Evolutionary conservation across 2,797 vertebrate genomes (phyloP).

Genomic region (Arvicola amphibius): DNA sequence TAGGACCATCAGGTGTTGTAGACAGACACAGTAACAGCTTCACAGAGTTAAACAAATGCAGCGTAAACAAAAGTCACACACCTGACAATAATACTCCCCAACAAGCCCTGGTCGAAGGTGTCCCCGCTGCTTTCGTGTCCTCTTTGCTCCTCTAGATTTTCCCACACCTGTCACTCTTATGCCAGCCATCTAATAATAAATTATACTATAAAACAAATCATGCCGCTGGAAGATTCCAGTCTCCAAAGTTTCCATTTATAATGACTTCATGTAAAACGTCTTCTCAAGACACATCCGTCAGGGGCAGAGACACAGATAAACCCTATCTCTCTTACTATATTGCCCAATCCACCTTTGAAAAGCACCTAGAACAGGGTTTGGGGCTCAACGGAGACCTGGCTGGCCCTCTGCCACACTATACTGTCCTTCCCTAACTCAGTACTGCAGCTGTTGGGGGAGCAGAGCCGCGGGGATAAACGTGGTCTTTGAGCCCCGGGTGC

Average conservation of each 20-base stretch:
- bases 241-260: conserved; percentile 6
- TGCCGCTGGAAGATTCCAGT: neutral
- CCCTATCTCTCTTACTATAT: neutral
- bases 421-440: neutral
- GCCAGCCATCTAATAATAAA: neutral
- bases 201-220: neutral
- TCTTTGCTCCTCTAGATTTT: neutral
- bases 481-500: neutral
- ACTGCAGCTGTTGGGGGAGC: neutral
- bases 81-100: too few relatives aligned
- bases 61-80: too few relatives aligned
- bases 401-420: neutral
- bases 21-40: too few relatives aligned
- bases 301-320: neutral
- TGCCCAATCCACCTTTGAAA: neutral
- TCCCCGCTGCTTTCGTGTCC: neutral
- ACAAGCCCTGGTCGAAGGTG: neutral
- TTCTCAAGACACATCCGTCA: neutral
- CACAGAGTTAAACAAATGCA: too few relatives aligned
- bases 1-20: too few relatives aligned
- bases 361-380: neutral
- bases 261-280: neutral
- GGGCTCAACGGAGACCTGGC: neutral
- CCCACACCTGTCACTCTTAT: neutral
- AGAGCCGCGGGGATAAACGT: neutral